These are phyloP conservation scores for Nomada ferruginata DNA, from an alignment of 2,888 invertebrate genomes.

Conservation along the genomic window DNA sequence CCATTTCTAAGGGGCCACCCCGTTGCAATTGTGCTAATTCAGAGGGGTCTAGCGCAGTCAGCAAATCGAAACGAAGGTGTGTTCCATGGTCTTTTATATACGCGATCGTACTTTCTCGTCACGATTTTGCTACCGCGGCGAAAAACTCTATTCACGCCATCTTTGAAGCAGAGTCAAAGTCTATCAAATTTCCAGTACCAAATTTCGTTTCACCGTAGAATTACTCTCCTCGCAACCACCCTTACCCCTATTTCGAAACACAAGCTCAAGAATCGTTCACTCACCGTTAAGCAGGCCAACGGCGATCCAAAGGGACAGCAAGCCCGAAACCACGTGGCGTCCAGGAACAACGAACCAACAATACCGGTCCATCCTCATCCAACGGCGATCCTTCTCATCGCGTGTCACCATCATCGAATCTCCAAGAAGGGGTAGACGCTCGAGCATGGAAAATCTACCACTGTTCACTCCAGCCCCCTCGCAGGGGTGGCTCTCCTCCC, in stretches of 20 bases:
- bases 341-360: constrained; percentile 22
- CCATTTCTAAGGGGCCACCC: neutral
- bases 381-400: neutral
- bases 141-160: neutral
- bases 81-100: neutral
- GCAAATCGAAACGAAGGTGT: constrained; percentile 25
- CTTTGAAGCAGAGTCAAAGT: too few species aligned
- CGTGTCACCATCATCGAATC: constrained; percentile 25
- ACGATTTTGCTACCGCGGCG: constrained; percentile 6
- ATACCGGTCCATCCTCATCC: constrained; percentile 20
- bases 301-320: constrained; percentile 35
- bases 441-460: constrained; percentile 26
- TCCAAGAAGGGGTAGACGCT: constrained; percentile 10
- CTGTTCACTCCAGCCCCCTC: constrained; percentile 43
- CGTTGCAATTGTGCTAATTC: constrained; percentile 29
- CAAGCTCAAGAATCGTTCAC: neutral
- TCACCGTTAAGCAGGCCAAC: constrained; percentile 26
- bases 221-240: too few species aligned
- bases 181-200: neutral
- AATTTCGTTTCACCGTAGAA: too few species aligned
- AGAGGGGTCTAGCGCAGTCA: constrained; percentile 2
- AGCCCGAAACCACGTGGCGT: constrained; percentile 54
- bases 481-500: neutral
- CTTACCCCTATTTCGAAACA: too few species aligned
- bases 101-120: constrained; percentile 33